A percentile compares a stretch with the other conserved stretches of the same genome.
Conservation (phyloP, 64 coral and sea anemone species). For the Pocillopora damicornis region DNA sequence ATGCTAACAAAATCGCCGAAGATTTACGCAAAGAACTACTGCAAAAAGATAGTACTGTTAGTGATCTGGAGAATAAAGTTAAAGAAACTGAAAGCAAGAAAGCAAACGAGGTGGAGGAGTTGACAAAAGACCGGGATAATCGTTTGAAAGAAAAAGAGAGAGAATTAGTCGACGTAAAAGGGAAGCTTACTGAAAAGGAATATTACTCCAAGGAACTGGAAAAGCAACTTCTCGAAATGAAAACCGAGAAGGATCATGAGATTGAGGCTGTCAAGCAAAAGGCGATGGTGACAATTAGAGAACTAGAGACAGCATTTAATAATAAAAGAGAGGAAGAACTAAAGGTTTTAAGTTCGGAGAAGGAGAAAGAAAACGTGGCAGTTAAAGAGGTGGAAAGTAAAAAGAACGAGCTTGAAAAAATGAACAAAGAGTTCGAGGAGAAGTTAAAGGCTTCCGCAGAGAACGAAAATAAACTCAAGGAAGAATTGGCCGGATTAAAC, state of each 20-base stretch:
- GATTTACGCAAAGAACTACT: slow-evolving; percentile 41
- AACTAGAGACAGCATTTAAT: slow-evolving; percentile 48
- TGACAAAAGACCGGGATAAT: slow-evolving; percentile 63
- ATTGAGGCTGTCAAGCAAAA: slow-evolving; percentile 59
- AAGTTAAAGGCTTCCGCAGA: slow-evolving; percentile 30
- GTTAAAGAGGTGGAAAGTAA: slow-evolving; percentile 55
- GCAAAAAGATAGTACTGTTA: background rate
- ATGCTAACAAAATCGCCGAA: slow-evolving; percentile 38
- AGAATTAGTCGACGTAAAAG: slow-evolving; percentile 74
- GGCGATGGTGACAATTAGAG: slow-evolving; percentile 52
- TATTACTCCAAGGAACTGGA: slow-evolving; percentile 95
- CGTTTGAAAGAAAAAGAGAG: slow-evolving; percentile 91
- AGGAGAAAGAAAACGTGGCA: slow-evolving; percentile 38
- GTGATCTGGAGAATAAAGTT: slow-evolving; percentile 63
- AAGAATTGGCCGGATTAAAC: slow-evolving; percentile 52
- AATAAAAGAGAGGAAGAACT: slow-evolving; percentile 67
- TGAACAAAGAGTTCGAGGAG: slow-evolving; percentile 60
- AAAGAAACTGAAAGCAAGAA: slow-evolving; percentile 54
- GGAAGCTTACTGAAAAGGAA: slow-evolving; percentile 85
- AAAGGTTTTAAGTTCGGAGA: slow-evolving; percentile 70
- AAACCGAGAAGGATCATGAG: slow-evolving; percentile 81
- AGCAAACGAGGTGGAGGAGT: slow-evolving; percentile 52
- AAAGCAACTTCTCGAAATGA: slow-evolving; percentile 81
- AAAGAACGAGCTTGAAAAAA: slow-evolving; percentile 54
- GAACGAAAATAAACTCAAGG: slow-evolving; percentile 27